A percentile compares a stretch with the other conserved stretches of the same genome.
These are phyloP conservation scores for Mesodorylaimus sp. DNA, from an alignment of 2,888 invertebrate genomes.

Conservation along the genomic window DNA sequence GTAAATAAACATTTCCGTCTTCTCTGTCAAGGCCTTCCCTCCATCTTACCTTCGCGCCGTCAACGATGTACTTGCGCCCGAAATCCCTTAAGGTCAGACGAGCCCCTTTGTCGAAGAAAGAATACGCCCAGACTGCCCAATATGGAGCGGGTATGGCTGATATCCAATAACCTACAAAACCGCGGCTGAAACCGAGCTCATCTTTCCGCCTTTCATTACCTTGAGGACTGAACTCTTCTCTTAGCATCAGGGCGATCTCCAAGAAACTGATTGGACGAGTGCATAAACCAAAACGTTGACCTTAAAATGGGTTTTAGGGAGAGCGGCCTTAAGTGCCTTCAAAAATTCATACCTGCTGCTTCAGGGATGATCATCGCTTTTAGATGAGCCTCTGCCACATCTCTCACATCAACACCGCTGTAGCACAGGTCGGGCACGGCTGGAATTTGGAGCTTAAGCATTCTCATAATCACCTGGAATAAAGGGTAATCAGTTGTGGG, in stretches of 20 bases:
- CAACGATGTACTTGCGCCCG: no score
- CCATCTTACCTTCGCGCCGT: no score
- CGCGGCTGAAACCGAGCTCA: no score
- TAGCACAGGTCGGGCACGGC: conserved; percentile 34
- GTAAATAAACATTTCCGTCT: no score
- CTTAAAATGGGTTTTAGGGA: no score
- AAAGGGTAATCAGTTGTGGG: no score
- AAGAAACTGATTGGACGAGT: conserved; percentile 19
- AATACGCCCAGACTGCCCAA: neutral
- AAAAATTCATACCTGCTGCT: conserved; percentile 34
- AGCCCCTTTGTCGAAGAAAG: neutral
- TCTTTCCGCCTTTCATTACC: no score
- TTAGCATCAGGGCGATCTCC: neutral
- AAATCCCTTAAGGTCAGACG: no score
- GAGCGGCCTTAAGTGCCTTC: no score
- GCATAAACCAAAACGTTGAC: conserved; percentile 35
- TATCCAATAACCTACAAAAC: neutral
- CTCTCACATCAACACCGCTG: conserved; percentile 38
- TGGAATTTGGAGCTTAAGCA: conserved; percentile 20
- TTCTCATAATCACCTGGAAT: neutral
- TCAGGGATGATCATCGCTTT: conserved; percentile 35
- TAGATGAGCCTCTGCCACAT: conserved; percentile 38
- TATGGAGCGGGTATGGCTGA: neutral
- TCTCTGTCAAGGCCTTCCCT: no score
- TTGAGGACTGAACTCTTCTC: neutral